Conservation (phyloP, 1,140 invertebrate genomes). For the Harpegnathos saltator region DNA sequence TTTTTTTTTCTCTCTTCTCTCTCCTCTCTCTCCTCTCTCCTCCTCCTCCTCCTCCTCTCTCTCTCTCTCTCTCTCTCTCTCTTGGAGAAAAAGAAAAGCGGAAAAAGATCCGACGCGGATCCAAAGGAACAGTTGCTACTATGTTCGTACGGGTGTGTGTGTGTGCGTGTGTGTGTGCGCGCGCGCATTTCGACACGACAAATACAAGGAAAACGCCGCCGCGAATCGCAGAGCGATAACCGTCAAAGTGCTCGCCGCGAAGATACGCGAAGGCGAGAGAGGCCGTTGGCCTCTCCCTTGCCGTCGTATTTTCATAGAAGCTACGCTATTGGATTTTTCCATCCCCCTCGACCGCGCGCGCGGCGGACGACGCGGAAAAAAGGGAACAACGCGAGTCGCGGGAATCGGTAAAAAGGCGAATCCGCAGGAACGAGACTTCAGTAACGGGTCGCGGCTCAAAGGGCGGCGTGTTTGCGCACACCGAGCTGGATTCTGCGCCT, state of each 20-base stretch:
- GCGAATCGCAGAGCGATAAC: too few species aligned
- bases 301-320: conserved; percentile 9
- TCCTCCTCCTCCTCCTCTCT: too few species aligned
- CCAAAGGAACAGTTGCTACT: too few species aligned
- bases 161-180: too few species aligned
- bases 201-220: too few species aligned
- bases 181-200: too few species aligned
- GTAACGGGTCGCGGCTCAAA: conserved; percentile 46
- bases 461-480: conserved; percentile 8
- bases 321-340: conserved; percentile 19
- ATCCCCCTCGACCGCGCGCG: neutral
- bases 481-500: neutral
- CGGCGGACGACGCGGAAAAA: neutral
- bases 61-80: too few species aligned
- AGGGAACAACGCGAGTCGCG: neutral
- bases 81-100: too few species aligned
- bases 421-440: conserved; percentile 36
- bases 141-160: too few species aligned
- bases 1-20: too few species aligned
- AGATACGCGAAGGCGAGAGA: neutral
- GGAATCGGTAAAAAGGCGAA: conserved; percentile 38
- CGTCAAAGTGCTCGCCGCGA: neutral
- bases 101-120: too few species aligned
- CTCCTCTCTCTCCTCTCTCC: too few species aligned
- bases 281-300: neutral